Conservation (phyloP, 2,797 vertebrate species). For the Zenarchopterus dispar region DNA sequence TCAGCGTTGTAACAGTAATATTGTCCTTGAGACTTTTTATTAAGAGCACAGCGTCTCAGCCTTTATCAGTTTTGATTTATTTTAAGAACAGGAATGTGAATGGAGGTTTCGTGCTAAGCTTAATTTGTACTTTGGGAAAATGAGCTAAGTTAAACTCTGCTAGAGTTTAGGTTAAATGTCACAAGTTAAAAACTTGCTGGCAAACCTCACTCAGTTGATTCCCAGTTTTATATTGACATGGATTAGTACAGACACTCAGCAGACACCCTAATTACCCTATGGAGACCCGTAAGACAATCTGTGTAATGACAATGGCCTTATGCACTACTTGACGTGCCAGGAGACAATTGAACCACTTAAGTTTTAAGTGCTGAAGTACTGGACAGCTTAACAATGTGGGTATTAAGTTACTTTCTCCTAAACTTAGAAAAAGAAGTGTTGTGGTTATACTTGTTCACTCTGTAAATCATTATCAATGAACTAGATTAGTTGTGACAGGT, state of each 20-base stretch:
- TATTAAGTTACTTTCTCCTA: slow-evolving; percentile 63
- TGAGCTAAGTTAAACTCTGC: slow-evolving; percentile 22
- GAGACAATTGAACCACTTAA: slow-evolving; percentile 67
- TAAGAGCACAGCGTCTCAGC: too few relatives aligned
- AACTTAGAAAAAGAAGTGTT: slow-evolving; percentile 19
- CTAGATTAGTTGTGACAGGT: slow-evolving; percentile 60
- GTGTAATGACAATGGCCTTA: slow-evolving; percentile 67
- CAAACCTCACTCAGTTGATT: slow-evolving; percentile 41
- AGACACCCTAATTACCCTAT: slow-evolving; percentile 62
- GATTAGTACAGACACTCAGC: slow-evolving; percentile 64
- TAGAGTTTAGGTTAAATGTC: slow-evolving; percentile 48
- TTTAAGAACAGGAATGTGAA: slow-evolving; percentile 26
- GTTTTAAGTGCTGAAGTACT: slow-evolving; percentile 48
- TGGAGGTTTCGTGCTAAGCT: slow-evolving; percentile 36
- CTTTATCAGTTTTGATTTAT: too few relatives aligned
- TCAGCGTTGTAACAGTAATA: too few relatives aligned
- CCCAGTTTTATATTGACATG: slow-evolving; percentile 43
- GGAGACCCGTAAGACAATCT: slow-evolving; percentile 68
- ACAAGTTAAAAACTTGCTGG: slow-evolving; percentile 33
- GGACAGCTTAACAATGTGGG: slow-evolving; percentile 38
- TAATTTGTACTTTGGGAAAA: slow-evolving; percentile 46
- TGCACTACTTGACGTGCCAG: slow-evolving; percentile 65
- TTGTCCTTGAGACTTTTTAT: too few relatives aligned
- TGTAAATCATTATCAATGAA: slow-evolving; percentile 54
- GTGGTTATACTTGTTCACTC: slow-evolving; percentile 57